Evolutionary conservation across 64 coral and sea anemone genomes (phyloP), one percentile per base, ranked within the genome.

Genomic region (Stichodactyla mertensii): DNA sequence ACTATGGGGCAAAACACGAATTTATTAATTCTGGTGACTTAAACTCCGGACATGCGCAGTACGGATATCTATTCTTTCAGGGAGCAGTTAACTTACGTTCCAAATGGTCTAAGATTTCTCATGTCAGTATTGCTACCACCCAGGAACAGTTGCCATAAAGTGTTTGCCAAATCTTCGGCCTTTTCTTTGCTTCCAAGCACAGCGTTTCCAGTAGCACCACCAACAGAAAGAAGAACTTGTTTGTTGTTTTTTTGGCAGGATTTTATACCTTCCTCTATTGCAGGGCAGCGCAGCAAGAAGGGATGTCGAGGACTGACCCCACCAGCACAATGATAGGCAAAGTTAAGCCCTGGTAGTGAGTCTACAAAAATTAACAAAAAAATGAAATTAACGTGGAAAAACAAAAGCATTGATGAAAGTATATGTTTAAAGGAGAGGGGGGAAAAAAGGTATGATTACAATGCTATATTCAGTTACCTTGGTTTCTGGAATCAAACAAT

Each of bases 91-190:
- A 66, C 58, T 28, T 81, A 91, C 89, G 83, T 86, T 13, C 83
- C 45, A 64, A 91, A 91, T n/a, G 84, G 89, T 12, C 89, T 86
- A 80, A 61, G 60, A 64, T 82, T 57, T 71, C 60, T 54, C 89
- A 90, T 86, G 52, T 60, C 55, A 36, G 56, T 4, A 18, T 86
- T 84, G 54, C 60, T 80, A 27, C 89, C 89, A 55, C 89, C 89
- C 20, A 91, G 71, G 77, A 91, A 91, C 84, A 91, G 10, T 20
- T 91, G 86, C 89, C 89, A 91, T 80, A 91, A 54, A 10, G 86
- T 64, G 36, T 86, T 79, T 7, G 89, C 89, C 22, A 86, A 58
- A 19, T 82, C 79, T 26, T 64, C 78, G 4, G 89, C 89, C 51
- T 87, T 55, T 22, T 78, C 18, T 4, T 24, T n/a, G 55, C 77